phyloP scores from a whole-genome alignment of 2,113 vertebrate species.

The Platycercus adscitus region DNA sequence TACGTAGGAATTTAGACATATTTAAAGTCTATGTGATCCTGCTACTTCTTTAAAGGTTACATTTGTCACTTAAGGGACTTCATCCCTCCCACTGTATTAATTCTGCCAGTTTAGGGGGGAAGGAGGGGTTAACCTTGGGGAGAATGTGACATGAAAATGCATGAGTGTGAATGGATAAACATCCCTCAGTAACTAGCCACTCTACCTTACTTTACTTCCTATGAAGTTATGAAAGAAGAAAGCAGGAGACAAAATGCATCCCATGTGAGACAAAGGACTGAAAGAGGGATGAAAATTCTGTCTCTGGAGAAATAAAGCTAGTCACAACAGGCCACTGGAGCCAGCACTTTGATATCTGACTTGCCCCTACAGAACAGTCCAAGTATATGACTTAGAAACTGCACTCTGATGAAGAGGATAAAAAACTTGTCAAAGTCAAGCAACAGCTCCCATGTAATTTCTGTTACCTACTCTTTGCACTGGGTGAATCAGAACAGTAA shows the following conservation, averaged over 20 bases:
- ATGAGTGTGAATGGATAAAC: neutral
- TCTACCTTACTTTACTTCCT: neutral
- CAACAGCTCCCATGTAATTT: neutral
- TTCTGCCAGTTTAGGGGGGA: neutral
- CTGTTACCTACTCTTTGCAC: neutral
- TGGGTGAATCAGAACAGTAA: neutral
- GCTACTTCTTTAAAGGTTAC: neutral
- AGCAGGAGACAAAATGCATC: neutral
- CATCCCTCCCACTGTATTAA: neutral
- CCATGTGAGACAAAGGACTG: neutral
- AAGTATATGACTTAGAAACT: neutral
- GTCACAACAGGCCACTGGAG: neutral
- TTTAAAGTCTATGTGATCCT: conserved; percentile 48
- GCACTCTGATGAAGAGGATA: neutral
- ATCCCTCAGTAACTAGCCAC: neutral
- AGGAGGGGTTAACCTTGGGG: neutral
- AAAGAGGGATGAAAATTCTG: neutral
- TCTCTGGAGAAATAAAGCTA: conserved; percentile 30
- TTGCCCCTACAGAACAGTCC: neutral
- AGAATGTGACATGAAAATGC: neutral
- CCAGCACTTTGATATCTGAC: neutral
- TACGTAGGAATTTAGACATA: neutral
- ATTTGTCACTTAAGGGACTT: neutral
- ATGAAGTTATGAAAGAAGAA: neutral
- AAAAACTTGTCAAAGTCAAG: conserved; percentile 5